Evolutionary conservation across 2,113 vertebrate genomes (phyloP), one percentile per base, ranked within the genome.

Genomic region (Ophiodon elongatus): DNA sequence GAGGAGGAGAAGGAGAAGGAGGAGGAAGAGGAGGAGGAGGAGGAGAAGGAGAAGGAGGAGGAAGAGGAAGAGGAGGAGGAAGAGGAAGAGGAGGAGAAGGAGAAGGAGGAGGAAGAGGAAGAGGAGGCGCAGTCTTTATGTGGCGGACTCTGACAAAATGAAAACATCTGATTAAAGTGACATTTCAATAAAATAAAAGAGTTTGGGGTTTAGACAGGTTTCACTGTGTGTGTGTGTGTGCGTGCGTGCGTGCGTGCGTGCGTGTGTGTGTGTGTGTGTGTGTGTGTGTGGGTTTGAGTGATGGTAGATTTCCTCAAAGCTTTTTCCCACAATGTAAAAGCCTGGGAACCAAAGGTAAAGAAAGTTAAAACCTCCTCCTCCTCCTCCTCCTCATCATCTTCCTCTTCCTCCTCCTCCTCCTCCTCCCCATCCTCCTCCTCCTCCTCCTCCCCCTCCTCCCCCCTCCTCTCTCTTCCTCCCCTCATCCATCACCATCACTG

Each of bases 311-410:
- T 25, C 82, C 73, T 78, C 65, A 85, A 86, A 89, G 75, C 81
- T 31, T 80, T 88, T 88, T 91, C 84, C 88, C 90, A 91, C 84
- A 85, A 71, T 79, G 70, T 5, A 45, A 73, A 27, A 86, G 76
- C 84, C 82, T 91, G 88, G 90, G 86, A 91, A 91, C 86, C 67
- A 79, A 83, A 70, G 25, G 81, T 80, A 81, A 78, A 73, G 72
- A 57, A 72, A 85, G 72, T 73, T 80, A 69, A 76, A 74, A 41
- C 39, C 39, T 54, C 71, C 21, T 66, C 31, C 33, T 41, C 25
- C 19, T 63, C 65, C 39, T n/a, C 8, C 6, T 29, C 1, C 19
- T 14, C 41, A 43, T 14, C 39, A 39, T 14, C 27, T 13, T 23
- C 19, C 1, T 8, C 8, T 6, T n/a, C n/a, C n/a, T n/a, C n/a